Conservation (phyloP, 2,113 vertebrate species). For the Amphiprion ocellaris region DNA sequence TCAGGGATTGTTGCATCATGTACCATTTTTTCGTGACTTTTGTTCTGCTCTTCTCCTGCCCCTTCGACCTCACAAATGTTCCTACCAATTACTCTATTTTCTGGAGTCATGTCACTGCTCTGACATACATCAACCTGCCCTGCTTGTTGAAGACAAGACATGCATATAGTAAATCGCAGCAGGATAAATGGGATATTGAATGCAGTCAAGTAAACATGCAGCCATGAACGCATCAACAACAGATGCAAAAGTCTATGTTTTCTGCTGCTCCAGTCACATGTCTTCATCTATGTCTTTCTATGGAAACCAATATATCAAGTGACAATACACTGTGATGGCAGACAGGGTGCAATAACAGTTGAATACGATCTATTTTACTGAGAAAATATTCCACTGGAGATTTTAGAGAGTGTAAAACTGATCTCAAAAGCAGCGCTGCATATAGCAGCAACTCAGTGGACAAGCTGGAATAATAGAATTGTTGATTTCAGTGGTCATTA, state of each 20-base stretch:
- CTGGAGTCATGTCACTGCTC: constrained; percentile 33
- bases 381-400: too few relatives aligned
- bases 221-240: constrained; percentile 15
- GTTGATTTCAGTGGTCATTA: too few relatives aligned
- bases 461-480: too few relatives aligned
- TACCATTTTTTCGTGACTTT: background rate
- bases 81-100: constrained; percentile 49
- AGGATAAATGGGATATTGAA: constrained; percentile 5
- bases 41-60: background rate
- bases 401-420: too few relatives aligned
- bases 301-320: background rate
- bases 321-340: background rate
- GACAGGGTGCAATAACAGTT: background rate
- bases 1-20: background rate
- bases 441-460: too few relatives aligned
- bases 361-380: too few relatives aligned
- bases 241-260: background rate
- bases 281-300: background rate
- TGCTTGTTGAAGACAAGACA: background rate
- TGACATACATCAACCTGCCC: constrained; percentile 1
- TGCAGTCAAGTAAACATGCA: constrained; percentile 18
- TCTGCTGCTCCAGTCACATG: background rate
- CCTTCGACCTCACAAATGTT: constrained; percentile 13
- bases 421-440: too few relatives aligned
- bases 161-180: constrained; percentile 26